phyloP scores from a whole-genome alignment of 2,888 invertebrate genomes.

The Caenorhabditis sp. region DNA sequence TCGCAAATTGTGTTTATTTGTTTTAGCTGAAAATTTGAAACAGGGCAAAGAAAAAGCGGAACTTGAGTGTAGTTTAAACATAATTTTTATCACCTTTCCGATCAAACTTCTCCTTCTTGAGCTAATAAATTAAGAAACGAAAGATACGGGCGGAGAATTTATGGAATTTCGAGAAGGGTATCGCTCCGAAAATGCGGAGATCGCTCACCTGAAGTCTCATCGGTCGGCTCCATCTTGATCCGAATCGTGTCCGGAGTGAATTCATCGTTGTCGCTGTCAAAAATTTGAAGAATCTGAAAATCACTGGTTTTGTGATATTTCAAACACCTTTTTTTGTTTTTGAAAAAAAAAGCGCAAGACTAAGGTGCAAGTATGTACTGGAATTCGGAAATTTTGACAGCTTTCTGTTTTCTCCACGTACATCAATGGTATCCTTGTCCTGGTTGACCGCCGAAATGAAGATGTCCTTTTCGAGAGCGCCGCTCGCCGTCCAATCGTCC shows the following conservation, averaged over 20 bases:
- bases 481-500: conserved; percentile 61
- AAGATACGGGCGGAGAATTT: conserved; percentile 1
- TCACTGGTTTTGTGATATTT: no score
- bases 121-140: background rate
- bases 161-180: background rate
- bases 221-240: conserved; percentile 52
- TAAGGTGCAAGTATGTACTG: no score
- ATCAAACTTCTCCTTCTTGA: conserved; percentile 4
- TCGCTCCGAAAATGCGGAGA: no score
- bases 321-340: no score
- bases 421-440: conserved; percentile 24
- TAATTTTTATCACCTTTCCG: conserved; percentile 18
- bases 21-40: background rate
- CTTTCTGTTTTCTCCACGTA: background rate
- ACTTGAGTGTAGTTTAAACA: conserved; percentile 44
- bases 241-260: conserved; percentile 29
- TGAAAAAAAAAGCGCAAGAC: no score
- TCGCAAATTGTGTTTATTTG: conserved; percentile 14
- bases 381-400: no score
- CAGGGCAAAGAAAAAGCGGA: conserved; percentile 21
- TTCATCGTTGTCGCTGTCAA: conserved; percentile 32
- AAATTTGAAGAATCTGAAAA: conserved; percentile 29
- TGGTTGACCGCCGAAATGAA: conserved; percentile 55
- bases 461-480: conserved; percentile 58
- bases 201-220: conserved; percentile 54